A percentile compares a stretch with the other conserved stretches of the same genome.
Conservation (phyloP, 2,113 vertebrate species). For the Protobothrops flavoviridis region DNA sequence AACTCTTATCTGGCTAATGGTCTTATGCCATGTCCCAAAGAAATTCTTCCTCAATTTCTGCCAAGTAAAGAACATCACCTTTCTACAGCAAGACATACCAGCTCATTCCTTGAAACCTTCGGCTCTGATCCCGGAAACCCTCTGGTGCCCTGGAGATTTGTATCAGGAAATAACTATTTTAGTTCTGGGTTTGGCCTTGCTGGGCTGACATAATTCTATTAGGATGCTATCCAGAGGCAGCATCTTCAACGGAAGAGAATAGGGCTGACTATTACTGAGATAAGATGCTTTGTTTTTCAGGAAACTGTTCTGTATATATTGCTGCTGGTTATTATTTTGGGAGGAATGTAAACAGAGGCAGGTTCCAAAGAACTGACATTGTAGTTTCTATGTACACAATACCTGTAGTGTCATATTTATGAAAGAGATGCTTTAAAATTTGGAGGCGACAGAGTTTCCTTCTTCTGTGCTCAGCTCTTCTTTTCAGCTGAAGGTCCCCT, state of each 20-base stretch:
- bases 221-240: neutral
- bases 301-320: neutral
- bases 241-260: neutral
- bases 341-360: conserved; percentile 17
- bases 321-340: conserved; percentile 3
- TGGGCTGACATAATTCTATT: neutral
- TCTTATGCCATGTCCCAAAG: neutral
- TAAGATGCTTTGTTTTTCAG: neutral
- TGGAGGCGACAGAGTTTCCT: conserved; percentile 27
- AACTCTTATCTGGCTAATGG: neutral
- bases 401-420: conserved; percentile 40
- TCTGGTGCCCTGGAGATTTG: neutral
- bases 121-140: neutral
- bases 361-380: conserved; percentile 38
- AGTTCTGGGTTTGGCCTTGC: neutral
- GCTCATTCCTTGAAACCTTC: neutral
- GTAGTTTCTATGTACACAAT: conserved; percentile 24
- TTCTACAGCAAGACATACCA: neutral
- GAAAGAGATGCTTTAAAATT: conserved; percentile 55
- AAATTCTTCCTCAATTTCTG: neutral
- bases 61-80: neutral
- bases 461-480: conserved; percentile 55
- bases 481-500: conserved; percentile 38
- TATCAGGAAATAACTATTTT: neutral
- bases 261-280: neutral